Percentiles rank a stretch among this genome's conserved stretches.
These are phyloP conservation scores for Drosophila pectinifera DNA, from an alignment of 1,140 invertebrate genomes.

Conservation along the genomic window DNA sequence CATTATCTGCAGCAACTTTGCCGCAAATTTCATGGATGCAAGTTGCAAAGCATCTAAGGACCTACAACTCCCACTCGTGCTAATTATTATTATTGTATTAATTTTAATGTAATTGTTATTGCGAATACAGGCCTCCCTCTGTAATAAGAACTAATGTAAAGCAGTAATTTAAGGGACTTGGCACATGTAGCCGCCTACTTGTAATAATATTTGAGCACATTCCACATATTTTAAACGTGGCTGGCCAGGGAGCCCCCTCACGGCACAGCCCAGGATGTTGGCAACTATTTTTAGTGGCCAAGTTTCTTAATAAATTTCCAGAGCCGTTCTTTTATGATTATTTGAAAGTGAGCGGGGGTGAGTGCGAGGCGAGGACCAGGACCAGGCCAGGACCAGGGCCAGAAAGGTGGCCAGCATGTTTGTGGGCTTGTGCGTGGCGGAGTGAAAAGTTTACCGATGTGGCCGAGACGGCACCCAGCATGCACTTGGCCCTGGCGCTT, in stretches of 20 bases:
- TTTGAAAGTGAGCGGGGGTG: slow-evolving; percentile 27
- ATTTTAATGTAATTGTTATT: slow-evolving; percentile 4
- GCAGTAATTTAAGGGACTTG: neutral
- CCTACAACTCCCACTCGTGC: neutral
- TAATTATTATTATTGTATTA: neutral
- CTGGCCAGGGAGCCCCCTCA: neutral
- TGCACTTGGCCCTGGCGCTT: slow-evolving; percentile 55
- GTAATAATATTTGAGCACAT: slow-evolving; percentile 5
- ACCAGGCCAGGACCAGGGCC: too few species aligned
- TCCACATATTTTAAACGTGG: slow-evolving; percentile 17
- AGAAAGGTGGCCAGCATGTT: slow-evolving; percentile 6
- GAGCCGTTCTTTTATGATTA: slow-evolving; percentile 56
- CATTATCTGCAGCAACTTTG: too few species aligned
- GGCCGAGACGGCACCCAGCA: slow-evolving; percentile 22
- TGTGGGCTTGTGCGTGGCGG: slow-evolving; percentile 15
- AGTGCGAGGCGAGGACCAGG: too few species aligned
- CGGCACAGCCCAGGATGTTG: slow-evolving; percentile 9
- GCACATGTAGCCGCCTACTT: neutral
- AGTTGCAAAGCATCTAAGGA: too few species aligned
- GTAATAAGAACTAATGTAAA: too few species aligned
- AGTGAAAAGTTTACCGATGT: slow-evolving; percentile 50
- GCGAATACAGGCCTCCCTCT: neutral
- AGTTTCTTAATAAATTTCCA: slow-evolving; percentile 64
- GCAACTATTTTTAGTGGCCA: slow-evolving; percentile 60
- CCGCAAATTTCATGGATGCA: too few species aligned